Conservation (phyloP, 2,797 vertebrate genomes). For the Ptychobarbus kaznakovi region DNA sequence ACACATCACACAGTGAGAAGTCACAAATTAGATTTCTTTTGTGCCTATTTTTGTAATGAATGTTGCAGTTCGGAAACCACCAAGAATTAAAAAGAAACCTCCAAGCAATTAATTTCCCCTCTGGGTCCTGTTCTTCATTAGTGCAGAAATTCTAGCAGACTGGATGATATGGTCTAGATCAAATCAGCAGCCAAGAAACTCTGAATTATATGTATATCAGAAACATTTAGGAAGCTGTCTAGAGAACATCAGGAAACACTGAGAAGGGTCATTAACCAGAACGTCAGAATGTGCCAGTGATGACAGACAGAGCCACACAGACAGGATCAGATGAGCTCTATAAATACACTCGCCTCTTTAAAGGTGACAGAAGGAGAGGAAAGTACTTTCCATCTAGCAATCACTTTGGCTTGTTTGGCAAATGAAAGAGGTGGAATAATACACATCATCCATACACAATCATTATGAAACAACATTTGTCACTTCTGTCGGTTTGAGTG, state of each 20-base stretch:
- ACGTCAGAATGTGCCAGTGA: not conserved
- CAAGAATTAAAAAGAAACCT: constrained; percentile 12
- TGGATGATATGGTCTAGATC: constrained; percentile 1
- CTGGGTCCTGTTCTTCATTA: not conserved
- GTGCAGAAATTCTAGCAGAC: not conserved
- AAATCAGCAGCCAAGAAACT: not conserved
- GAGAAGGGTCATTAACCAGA: constrained; percentile 38
- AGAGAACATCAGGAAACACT: constrained; percentile 4
- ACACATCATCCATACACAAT: not conserved
- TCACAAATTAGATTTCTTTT: not conserved
- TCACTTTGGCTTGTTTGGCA: constrained; percentile 31
- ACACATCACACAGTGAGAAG: not conserved
- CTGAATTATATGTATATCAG: constrained; percentile 3
- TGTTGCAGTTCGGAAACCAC: not conserved
- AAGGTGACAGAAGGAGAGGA: constrained; percentile 17
- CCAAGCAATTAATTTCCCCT: not conserved
- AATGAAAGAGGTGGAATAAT: constrained; percentile 28
- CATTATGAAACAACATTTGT: not conserved
- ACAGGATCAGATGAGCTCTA: constrained; percentile 41
- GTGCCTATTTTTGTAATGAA: not conserved
- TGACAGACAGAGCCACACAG: constrained; percentile 44
- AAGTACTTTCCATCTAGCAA: constrained; percentile 52
- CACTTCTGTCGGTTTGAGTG: not conserved
- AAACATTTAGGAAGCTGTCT: not conserved
- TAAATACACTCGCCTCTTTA: constrained; percentile 50